Evolutionary conservation across 2,113 vertebrate genomes (phyloP), one percentile per base, ranked within the genome.

Genomic region (Vidua macroura): DNA sequence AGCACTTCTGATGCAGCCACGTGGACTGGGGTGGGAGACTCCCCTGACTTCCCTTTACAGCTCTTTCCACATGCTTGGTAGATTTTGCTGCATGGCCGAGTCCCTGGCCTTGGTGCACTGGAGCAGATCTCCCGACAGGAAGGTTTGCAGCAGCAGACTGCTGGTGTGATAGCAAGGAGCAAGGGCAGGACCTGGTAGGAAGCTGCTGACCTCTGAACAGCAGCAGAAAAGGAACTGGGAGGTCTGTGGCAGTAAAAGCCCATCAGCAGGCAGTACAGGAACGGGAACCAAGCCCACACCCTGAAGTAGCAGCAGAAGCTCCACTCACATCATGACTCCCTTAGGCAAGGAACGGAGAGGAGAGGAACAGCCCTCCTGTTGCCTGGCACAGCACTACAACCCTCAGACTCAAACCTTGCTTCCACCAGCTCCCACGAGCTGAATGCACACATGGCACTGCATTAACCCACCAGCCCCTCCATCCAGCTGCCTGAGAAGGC

Each of bases 381-480:
- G 58, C 27, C 24, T 63, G 9, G 46, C 24, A 55, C 0, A 11
- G 72, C 22, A 62, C 30, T 43, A 41, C 43, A 84, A 46, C 13
- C 27, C 39, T 62, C 4, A 2, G 49, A 46, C 19, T 66, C 30
- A 90, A 80, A 51, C 24, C 49, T 52, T 13, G 19, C 33, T 44
- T 64, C 31, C 41, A 4, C 11, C 2, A 6, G 53, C 33, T 60
- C 39, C 67, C 31, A n/a, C 0, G 4, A 84, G 28, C 33, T 51
- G n/a, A 89, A 70, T 1, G 5, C 12, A 37, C 20, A 6, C 0
- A 2, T 1, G 8, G 18, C 46, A 41, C 28, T 24, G 30, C 0
- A 0, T 48, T 30, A 77, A 72, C 33, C 46, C 23, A 43, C 30
- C 21, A 69, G n/a, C 7, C n/a, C 49, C 37, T 87, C 46, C 41